These are phyloP conservation scores for Carpatolechia fugitivella DNA, from an alignment of 2,888 invertebrate genomes.

Conservation along the genomic window DNA sequence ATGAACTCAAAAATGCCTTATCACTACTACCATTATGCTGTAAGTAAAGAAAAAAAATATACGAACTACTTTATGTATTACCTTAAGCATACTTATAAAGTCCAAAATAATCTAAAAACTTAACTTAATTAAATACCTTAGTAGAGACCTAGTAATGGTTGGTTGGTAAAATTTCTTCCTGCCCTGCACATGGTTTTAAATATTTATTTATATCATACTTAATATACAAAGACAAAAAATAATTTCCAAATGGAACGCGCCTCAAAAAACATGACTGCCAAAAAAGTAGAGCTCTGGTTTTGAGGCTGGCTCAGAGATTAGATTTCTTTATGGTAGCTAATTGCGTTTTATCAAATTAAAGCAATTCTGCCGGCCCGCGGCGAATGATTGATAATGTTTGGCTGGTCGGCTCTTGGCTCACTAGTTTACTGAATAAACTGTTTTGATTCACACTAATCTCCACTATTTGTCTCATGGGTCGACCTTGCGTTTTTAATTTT, in stretches of 20 bases:
- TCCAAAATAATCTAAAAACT: no score
- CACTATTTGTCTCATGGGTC: conserved; percentile 57
- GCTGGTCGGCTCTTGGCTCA: conserved; percentile 40
- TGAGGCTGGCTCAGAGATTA: conserved; percentile 65
- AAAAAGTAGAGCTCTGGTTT: conserved; percentile 45
- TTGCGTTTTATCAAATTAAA: conserved; percentile 79
- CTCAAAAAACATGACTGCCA: conserved; percentile 56
- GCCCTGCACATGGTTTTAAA: no score
- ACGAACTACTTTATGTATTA: no score
- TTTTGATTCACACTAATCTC: conserved; percentile 69
- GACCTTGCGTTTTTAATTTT: background rate
- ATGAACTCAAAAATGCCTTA: background rate
- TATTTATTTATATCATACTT: no score
- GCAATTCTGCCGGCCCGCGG: conserved; percentile 55
- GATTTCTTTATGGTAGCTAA: conserved; percentile 79
- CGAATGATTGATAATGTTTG: conserved; percentile 76
- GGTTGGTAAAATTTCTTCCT: no score
- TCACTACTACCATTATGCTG: no score
- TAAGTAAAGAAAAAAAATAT: no score
- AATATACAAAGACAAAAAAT: background rate
- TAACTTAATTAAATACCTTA: no score
- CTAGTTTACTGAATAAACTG: conserved; percentile 76
- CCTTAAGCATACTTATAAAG: no score
- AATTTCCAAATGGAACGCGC: conserved; percentile 50
- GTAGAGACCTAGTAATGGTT: no score